A percentile compares a stretch with the other conserved stretches of the same genome.
These are phyloP conservation scores for Leptinotarsa peninsularis DNA, from an alignment of 2,888 invertebrate genomes.

Conservation along the genomic window DNA sequence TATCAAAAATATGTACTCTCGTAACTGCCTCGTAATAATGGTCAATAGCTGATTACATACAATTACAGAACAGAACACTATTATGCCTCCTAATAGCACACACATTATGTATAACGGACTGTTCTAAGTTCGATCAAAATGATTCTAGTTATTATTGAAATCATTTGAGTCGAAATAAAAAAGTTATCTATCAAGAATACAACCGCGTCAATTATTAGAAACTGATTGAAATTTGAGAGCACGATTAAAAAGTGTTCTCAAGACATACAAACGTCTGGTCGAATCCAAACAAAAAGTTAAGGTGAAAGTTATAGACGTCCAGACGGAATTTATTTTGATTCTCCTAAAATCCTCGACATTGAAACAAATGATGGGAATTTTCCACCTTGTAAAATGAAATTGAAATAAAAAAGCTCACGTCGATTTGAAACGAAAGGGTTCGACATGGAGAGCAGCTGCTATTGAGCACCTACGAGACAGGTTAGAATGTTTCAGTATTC, in stretches of 20 bases:
- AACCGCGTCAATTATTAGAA: neutral
- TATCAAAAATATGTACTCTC: neutral
- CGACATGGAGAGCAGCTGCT: too few relatives aligned
- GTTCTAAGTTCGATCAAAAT: conserved; percentile 15
- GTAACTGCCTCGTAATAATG: conserved; percentile 1
- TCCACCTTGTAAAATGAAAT: too few relatives aligned
- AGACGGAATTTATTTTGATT: too few relatives aligned
- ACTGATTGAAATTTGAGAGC: neutral
- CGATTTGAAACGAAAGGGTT: too few relatives aligned
- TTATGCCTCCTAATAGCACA: neutral
- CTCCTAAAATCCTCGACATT: too few relatives aligned
- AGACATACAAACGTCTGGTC: neutral
- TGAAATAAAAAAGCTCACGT: too few relatives aligned
- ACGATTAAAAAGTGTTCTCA: neutral
- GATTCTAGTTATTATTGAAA: conserved; percentile 25
- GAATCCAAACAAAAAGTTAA: neutral
- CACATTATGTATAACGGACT: conserved; percentile 14
- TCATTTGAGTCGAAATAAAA: neutral
- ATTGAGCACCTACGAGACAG: too few relatives aligned
- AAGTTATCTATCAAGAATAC: neutral
- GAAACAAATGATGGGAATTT: too few relatives aligned
- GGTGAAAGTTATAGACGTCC: too few relatives aligned
- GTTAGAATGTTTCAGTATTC: too few relatives aligned
- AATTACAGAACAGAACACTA: conserved; percentile 16
- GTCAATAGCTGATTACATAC: conserved; percentile 8